Evolutionary conservation across 1,140 invertebrate genomes (phyloP), one percentile per base, ranked within the genome.

Genomic region (Papilio polyxenes): DNA sequence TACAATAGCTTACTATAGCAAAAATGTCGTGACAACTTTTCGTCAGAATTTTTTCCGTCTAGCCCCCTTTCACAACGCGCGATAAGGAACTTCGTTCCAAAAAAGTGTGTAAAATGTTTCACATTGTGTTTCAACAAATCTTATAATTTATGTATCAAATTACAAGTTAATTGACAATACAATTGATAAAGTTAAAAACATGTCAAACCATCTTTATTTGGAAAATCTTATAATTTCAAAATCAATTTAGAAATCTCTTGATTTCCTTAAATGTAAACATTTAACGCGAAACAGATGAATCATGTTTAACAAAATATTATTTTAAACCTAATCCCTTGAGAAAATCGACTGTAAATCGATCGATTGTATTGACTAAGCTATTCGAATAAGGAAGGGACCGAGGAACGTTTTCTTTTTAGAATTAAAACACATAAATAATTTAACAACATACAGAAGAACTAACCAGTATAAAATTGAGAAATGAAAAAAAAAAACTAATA

Each of bases 141-240:
- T 72, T 72, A 13, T 37, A 37, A 72, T 72, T 72, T 72, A 40
- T 72, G 9, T 40, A 15, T 8, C 31, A 72, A 72, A 72, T 2
- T 37, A 37, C 13, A 72, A 72, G 6, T 37, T 13, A 72, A 40
- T 6, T 5, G 15, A 72, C 23, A 72, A 40, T 72, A 72, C 1
- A 15, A 72, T 9, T 23, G 9, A 65, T 65, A 13, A 31, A 31
- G 20, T 31, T 31, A 65, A 37, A 17, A 13, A 15, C 37, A 37
- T 37, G 11, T 1, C 31, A 37, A 72, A 11, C 13, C 23, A 15
- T 37, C 65, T 72, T 23, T 37, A 31, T 72, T 72, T 72, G 65
- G 65, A 37, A 13, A 69, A 69, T 72, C 10, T 17, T 40, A 65
- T 72, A 37, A 72, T 72, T 72, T 72, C 4, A 72, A 72, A 72